Evolutionary conservation across 2,113 vertebrate genomes (phyloP).

Genomic region (Dicerorhinus sumatrensis): DNA sequence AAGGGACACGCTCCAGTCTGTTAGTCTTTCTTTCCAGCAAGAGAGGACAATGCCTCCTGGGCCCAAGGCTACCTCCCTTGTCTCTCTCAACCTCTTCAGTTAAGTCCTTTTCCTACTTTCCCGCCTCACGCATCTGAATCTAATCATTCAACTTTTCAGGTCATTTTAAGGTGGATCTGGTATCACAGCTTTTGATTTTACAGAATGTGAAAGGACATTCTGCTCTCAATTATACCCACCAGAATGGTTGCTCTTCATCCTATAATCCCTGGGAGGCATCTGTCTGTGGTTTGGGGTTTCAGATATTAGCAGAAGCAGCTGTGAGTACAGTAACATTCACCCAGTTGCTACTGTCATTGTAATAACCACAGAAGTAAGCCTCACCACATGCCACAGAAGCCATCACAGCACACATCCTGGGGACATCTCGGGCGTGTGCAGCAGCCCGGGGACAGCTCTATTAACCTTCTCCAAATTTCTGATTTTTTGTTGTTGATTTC

Average conservation of each 20-base stretch:
- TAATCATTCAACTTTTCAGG: not conserved
- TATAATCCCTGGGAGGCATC: not conserved
- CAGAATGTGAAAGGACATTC: not conserved
- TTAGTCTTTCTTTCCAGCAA: not conserved
- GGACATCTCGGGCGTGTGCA: not conserved
- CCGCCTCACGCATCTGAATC: not conserved
- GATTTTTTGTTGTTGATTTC: not conserved
- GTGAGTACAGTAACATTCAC: not conserved
- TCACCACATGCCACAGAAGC: rapidly evolving
- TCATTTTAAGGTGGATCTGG: not conserved
- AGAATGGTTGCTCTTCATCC: not conserved
- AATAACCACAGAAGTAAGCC: not conserved
- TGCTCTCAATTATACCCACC: not conserved
- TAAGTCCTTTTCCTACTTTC: not conserved
- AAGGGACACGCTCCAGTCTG: not conserved
- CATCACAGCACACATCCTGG: not conserved
- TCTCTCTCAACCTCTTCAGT: not conserved
- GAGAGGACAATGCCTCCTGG: not conserved
- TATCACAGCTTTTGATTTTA: not conserved
- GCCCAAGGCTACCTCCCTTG: not conserved
- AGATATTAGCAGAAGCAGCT: not conserved
- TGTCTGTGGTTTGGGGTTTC: not conserved
- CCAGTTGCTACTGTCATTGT: rapidly evolving
- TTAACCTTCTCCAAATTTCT: not conserved
- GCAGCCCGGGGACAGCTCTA: not conserved